Evolutionary conservation across 2,797 vertebrate species (phyloP), one percentile per base, ranked within the genome.

Genomic region (Tarsius wallacei): DNA sequence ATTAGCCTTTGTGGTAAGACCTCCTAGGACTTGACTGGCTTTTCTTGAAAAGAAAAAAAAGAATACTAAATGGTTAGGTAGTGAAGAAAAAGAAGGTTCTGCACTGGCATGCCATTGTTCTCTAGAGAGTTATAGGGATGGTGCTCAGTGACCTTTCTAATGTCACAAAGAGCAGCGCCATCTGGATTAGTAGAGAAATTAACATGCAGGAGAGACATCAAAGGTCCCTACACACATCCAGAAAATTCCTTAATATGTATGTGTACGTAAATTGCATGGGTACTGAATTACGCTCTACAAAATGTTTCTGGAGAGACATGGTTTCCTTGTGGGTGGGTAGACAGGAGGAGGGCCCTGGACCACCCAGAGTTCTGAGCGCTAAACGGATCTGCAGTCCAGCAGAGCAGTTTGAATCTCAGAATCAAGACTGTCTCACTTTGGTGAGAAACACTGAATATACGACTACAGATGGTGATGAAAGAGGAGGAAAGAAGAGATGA

Each of bases 171-270:
- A 92, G 53, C 90, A 87, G 87, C 57, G 91, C 51, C 91, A 53
- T 97, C 91, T 93, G 95, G 92, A 97, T 95, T 96, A 97, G 92
- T 49, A 92, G 59, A 86, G 84, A 97, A 90, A 94, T 97, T 94
- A 97, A 88, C 91, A 97, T 77, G 77, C 77, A 97, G 95, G 90
- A 94, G 63, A 96, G 59, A 97, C 95, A 90, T 92, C 95, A 97
- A 97, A 96, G 68, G 33, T 17, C 31, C 15, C 42, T 80, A 31
- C 33, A 28, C 68, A 97, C 42, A 96, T 61, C 51, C 73, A 95
- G 84, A 96, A 61, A 71, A 49, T 87, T 93, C 74, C 94, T 96
- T 74, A 71, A 80, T 47, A 28, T 71, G 61, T 57, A 66, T 76
- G 24, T 61, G 26, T 90, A 80, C 22, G 66, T 70, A 93, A 90